A percentile compares a stretch with the other conserved stretches of the same genome.
Conservation (phyloP, 2,113 vertebrate genomes). For the Mustelus asterias region DNA sequence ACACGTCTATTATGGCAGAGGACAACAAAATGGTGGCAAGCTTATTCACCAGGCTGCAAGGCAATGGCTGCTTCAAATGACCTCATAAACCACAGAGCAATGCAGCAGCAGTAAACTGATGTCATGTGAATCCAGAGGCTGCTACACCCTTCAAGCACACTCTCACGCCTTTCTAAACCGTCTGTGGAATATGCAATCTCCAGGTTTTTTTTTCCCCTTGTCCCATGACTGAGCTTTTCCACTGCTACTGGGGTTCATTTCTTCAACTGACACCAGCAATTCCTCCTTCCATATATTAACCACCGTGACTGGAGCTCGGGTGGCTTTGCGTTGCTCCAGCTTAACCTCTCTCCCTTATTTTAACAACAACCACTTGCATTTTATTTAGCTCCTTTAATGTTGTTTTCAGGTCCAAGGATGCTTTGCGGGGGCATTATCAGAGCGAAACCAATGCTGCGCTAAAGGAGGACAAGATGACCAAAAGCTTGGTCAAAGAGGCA, state of each 20-base stretch:
- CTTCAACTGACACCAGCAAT: background rate
- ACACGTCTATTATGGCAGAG: no score
- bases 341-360: background rate
- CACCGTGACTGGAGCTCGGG: background rate
- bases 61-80: no score
- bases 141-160: background rate
- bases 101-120: background rate
- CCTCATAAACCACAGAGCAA: slow-evolving; percentile 8
- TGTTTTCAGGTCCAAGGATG: background rate
- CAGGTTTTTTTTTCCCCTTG: background rate
- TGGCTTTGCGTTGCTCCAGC: background rate
- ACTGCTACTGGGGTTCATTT: background rate
- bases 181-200: background rate
- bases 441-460: background rate
- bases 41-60: background rate
- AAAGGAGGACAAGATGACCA: background rate
- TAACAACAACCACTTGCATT: background rate
- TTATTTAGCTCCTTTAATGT: background rate
- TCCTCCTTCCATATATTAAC: background rate
- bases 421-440: background rate
- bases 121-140: background rate
- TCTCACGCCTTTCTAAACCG: background rate
- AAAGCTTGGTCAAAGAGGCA: background rate
- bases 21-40: background rate
- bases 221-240: slow-evolving; percentile 5